Evolutionary conservation across 2,888 invertebrate genomes (phyloP), one percentile per base, ranked within the genome.

Genomic region (Tenthredo amoena): DNA sequence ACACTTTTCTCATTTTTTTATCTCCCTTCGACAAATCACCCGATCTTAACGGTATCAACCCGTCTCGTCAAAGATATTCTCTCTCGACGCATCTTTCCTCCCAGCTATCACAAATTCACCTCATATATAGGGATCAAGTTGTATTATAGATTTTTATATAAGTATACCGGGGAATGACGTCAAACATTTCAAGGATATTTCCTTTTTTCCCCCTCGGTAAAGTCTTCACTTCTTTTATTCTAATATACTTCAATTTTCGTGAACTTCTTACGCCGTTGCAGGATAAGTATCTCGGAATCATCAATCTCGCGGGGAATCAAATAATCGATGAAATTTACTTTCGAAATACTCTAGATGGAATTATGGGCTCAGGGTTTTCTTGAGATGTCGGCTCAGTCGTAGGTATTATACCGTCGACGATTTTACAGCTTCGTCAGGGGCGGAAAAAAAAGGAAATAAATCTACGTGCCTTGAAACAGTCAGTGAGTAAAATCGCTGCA

Each of bases 171-270:
- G 34, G 68, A 68, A 68, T 68, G 68, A 68, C 68, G 34, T 68
- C 68, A 26, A 34, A 68, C 34, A 34, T 68, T 68, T 68, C 34
- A 68, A 68, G 68, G 10, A 34, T 68, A 34, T 68, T 34, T 18
- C 68, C 15, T 7, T 34, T 34, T 31, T 34, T 55, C 18, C 50
- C 18, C 77, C 9, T 77, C 21, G 9, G 31, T 34, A 50, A 55
- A 34, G 55, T 77, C 55, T 34, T 40, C 77, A 55, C 31, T 77
- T 43, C 40, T 74, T 74, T 77, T 77, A 55, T 55, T 77, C 77
- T 50, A 18, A 31, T 34, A 34, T 55, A 77, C 50, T 77, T 55
- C 34, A 77, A 77, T 77, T 55, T 77, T 18, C 34, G 9, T 43
- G 5, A 18, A 74, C n/a, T 55, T n/a, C 55, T 18, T n/a, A n/a